Base-by-base conservation (phyloP, 2,888 invertebrate genomes). In the Oeneis ivallda region DNA sequence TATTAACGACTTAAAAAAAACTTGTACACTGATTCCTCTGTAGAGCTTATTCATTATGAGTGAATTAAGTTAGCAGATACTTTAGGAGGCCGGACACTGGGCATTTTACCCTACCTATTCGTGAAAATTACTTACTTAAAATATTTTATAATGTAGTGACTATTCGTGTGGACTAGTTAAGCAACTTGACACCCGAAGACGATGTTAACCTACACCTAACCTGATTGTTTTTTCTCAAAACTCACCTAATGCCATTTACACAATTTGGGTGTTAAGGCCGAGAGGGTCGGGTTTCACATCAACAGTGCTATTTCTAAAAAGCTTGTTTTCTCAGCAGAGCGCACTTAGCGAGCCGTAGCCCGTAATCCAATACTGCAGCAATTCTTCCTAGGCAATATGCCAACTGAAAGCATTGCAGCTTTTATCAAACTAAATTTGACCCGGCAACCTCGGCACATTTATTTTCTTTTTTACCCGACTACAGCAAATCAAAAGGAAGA, bases 221-320 rank as follows among this genome's bases (percentile, higher is more conserved):
- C 47, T 50, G 79, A 79, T 79, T 88, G 88, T 90, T 90, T 83
- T 85, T 83, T 87, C 81, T 82, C 77, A 65, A 87, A 87, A 86
- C 86, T 82, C 83, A 89, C 86, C 87, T 84, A 84, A 87, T 83
- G 84, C 84, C 86, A 87, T 91, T 88, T 86, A 86, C 81, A 87
- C 85, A 85, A 80, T 85, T 85, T 81, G 79, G 82, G 88, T 78
- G 89, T 86, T 89, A 86, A 90, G 88, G 89, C 86, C 85, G 84
- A 73, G 73, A 74, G 74, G 74, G 66, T 91, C 85, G 66, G 67
- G 78, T 89, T 89, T 75, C 88, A 79, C 79, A 76, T 80, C 74
- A 71, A 75, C 75, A 76, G 82, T 82, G 87, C 88, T 89, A 89
- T 91, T 92, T 91, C 88, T 85, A 89, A 91, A 90, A 86, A 85